phyloP scores from a whole-genome alignment of 2,113 vertebrate genomes.

The Hyaena hyaena region DNA sequence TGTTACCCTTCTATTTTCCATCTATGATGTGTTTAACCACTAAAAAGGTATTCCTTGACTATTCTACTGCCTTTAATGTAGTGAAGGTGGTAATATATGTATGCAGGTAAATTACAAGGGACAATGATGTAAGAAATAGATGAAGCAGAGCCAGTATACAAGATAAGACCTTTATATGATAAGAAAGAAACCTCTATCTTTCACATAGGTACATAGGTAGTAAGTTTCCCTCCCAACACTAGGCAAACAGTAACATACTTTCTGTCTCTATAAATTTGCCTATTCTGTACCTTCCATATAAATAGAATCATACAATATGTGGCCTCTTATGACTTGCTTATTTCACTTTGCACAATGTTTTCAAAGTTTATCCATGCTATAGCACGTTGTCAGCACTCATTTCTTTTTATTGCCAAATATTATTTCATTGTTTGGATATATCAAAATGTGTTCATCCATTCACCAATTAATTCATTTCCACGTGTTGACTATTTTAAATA shows the following conservation, averaged over 20 bases:
- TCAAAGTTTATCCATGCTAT: no score
- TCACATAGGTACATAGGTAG: not conserved
- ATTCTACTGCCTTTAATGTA: not conserved
- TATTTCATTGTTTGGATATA: not conserved
- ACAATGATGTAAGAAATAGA: not conserved
- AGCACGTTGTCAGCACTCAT: not conserved
- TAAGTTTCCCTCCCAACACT: not conserved
- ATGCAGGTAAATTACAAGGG: not conserved
- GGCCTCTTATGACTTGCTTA: not conserved
- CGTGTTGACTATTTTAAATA: not conserved
- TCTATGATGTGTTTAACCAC: not conserved
- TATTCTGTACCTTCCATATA: not conserved
- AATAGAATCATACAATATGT: not conserved
- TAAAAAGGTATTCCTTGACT: not conserved
- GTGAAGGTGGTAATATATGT: not conserved
- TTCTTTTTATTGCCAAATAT: not conserved
- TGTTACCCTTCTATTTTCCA: not conserved
- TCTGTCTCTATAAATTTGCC: not conserved
- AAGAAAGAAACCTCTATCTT: not conserved
- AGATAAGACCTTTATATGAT: not conserved
- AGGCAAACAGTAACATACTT: not conserved
- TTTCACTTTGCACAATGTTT: not conserved
- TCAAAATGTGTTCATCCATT: not conserved
- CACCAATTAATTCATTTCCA: not conserved
- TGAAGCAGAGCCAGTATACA: not conserved